Conservation (phyloP, 2,888 invertebrate genomes). For the Sinhomidia bicolor region DNA sequence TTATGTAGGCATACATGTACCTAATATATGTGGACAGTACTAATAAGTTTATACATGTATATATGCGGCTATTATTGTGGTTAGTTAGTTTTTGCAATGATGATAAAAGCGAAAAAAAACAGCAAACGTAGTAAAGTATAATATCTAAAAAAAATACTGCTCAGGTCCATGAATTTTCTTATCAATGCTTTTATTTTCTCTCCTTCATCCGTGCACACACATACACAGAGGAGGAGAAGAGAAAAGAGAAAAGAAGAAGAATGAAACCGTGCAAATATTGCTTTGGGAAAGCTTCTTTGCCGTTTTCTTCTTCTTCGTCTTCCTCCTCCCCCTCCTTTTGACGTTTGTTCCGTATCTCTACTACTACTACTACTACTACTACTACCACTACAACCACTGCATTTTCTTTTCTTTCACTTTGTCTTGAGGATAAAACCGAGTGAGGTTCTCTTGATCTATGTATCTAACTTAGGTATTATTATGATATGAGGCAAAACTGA, state of each 20-base stretch:
- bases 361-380: too few species aligned
- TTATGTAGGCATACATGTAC: too few species aligned
- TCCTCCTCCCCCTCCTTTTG: not conserved
- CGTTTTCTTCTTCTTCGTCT: too few species aligned
- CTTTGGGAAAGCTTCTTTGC: not conserved
- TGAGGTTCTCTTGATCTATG: conserved; percentile 12
- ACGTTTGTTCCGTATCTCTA: not conserved
- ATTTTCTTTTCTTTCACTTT: conserved; percentile 29
- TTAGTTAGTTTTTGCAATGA: conserved; percentile 24
- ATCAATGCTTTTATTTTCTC: conserved; percentile 35
- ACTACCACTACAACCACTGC: too few species aligned
- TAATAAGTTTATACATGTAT: not conserved
- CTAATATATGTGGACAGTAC: not conserved
- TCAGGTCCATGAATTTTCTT: conserved; percentile 34
- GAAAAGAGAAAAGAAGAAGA: not conserved
- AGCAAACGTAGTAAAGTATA: not conserved
- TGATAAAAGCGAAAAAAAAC: not conserved
- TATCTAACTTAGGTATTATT: not conserved
- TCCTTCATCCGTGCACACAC: not conserved
- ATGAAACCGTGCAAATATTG: not conserved
- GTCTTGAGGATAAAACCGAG: not conserved
- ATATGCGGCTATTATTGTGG: conserved; percentile 43
- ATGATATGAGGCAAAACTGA: not conserved
- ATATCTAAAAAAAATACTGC: conserved; percentile 10
- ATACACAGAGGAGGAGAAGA: not conserved